Base-by-base conservation (phyloP, 64 coral and sea anemone genomes). In the Porites australiensis region DNA sequence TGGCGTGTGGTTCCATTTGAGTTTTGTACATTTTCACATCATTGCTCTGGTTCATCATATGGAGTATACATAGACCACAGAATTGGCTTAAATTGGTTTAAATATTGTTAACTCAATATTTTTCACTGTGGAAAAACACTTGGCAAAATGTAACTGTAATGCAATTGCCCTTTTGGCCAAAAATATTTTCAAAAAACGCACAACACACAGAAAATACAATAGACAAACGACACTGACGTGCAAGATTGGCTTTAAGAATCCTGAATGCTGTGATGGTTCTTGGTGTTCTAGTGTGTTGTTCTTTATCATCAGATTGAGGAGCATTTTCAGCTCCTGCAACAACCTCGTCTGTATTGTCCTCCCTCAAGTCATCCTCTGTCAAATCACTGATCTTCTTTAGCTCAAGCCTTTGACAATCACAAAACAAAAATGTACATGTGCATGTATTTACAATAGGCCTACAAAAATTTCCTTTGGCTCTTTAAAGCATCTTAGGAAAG, bases 331-430 rank as follows among this genome's bases (percentile, higher is more conserved):
- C 16, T 8, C 69, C 63, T 13, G 10, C 0, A 6, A 65, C 44
- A 11, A 48, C 81, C 11, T 47, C 16, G 13, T 68, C 81, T 84
- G 63, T 51, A 50, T 84, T 70, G 43, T 60, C 87, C 10, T 90
- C 53, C 45, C 37, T 88, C 61, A 91, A 59, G 0, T 97, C 92
- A 37, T 93, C 89, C 61, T 88, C 95, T 23, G 74, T 91, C 18
- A 97, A 19, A 4, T 94, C 91, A 22, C 46, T 88, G 10, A 97
- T 13, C 47, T 97, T 94, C 53, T 94, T 97, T 88, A 94, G 57
- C 64, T 86, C 83, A 90, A 96, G 87, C 74, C 95, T 96, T 57
- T 5, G 48, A 13, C 13, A 75, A 8, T n/a, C 66, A 70, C 19
- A 3, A 70, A 23, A 70, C 22, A 70, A 5, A 23, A 14, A 70